A percentile compares a stretch with the other conserved stretches of the same genome.
phyloP scores from a whole-genome alignment of 2,888 invertebrate genomes.

The Ganaspis brasiliensis region DNA sequence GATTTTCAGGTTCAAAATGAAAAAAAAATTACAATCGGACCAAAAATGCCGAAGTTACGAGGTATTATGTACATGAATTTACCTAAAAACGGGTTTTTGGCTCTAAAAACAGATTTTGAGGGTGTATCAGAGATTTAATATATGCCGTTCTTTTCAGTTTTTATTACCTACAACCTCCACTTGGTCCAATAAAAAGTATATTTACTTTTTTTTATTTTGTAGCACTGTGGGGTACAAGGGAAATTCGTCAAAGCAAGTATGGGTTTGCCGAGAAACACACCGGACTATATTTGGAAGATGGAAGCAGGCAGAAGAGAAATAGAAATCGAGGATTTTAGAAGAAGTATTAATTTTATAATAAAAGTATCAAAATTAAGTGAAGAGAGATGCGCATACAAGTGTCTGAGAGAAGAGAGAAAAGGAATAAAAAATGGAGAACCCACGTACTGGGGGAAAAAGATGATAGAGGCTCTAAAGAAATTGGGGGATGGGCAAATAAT shows the following conservation, averaged over 20 bases:
- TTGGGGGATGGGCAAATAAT: background rate
- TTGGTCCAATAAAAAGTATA: too few relatives aligned
- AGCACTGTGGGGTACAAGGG: constrained; percentile 43
- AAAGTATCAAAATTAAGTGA: background rate
- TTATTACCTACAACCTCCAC: too few relatives aligned
- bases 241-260: constrained; percentile 50
- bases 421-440: constrained; percentile 5
- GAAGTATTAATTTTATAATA: background rate
- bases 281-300: background rate
- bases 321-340: background rate
- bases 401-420: constrained; percentile 4
- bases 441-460: background rate
- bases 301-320: constrained; percentile 11
- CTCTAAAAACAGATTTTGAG: too few relatives aligned
- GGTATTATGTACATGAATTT: too few relatives aligned
- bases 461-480: background rate
- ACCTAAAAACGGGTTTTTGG: too few relatives aligned
- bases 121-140: too few relatives aligned
- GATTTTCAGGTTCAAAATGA: too few relatives aligned
- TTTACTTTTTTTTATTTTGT: too few relatives aligned
- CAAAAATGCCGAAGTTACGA: too few relatives aligned
- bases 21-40: too few relatives aligned
- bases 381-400: background rate
- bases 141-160: too few relatives aligned
- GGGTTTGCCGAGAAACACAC: constrained; percentile 47